These are phyloP conservation scores for Calliopsis andreniformis DNA, from an alignment of 1,140 invertebrate species.

Conservation along the genomic window DNA sequence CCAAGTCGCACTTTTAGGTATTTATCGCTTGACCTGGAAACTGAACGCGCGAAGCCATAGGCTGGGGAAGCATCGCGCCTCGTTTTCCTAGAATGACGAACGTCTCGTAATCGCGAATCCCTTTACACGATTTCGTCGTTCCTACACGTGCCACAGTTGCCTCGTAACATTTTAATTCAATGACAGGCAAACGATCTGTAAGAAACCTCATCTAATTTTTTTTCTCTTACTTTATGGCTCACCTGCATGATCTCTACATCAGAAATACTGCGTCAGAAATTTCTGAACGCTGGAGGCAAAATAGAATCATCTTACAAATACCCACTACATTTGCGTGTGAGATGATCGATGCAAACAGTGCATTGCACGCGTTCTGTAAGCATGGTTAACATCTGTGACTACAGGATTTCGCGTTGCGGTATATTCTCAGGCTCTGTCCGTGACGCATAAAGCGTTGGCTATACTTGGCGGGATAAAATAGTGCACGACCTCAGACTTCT, in stretches of 20 bases:
- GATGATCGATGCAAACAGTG: too few relatives aligned
- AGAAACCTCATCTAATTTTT: neutral
- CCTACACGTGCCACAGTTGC: neutral
- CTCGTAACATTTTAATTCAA: neutral
- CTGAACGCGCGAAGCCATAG: slow-evolving; percentile 41
- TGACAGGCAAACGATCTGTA: neutral
- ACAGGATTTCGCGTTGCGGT: too few relatives aligned
- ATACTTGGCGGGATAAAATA: neutral
- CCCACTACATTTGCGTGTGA: too few relatives aligned
- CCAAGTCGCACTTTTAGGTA: slow-evolving; percentile 35
- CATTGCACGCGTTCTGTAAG: too few relatives aligned
- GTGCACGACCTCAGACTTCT: neutral
- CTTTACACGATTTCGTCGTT: slow-evolving; percentile 10
- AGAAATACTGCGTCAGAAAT: too few relatives aligned
- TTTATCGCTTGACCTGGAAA: slow-evolving; percentile 46
- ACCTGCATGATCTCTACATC: too few relatives aligned
- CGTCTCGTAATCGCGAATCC: slow-evolving; percentile 38
- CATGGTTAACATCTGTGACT: too few relatives aligned
- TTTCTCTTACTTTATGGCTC: neutral
- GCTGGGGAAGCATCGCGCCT: neutral
- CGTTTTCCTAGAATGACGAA: slow-evolving; percentile 17
- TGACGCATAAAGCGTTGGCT: too few relatives aligned
- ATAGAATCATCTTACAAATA: too few relatives aligned
- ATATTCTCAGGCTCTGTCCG: too few relatives aligned
- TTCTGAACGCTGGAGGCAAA: too few relatives aligned